Conservation (phyloP, 2,113 vertebrate genomes). For the Tylochromis polylepis region DNA sequence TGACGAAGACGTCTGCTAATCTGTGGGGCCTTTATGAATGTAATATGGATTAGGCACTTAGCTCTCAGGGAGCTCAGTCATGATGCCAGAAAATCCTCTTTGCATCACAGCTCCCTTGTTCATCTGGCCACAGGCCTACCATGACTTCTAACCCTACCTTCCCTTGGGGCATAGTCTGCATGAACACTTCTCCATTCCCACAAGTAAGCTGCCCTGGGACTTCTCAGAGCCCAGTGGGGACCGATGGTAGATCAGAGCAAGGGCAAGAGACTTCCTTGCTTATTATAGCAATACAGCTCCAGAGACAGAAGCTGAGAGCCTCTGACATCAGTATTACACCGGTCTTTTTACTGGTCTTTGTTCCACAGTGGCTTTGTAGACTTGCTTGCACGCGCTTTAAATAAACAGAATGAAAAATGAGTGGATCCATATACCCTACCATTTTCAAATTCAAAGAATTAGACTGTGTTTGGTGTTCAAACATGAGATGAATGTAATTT, state of each 20-base stretch:
- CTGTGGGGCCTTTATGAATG: constrained; percentile 61
- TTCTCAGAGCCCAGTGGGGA: constrained; percentile 30
- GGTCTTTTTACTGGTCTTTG: constrained; percentile 48
- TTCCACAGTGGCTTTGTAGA: constrained; percentile 37
- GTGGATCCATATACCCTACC: background rate
- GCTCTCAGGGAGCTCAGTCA: constrained; percentile 61
- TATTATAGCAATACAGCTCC: constrained; percentile 69
- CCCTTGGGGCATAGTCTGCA: constrained; percentile 48
- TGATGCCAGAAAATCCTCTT: constrained; percentile 69
- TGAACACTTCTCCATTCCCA: constrained; percentile 40
- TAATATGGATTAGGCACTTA: constrained; percentile 75
- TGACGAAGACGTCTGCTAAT: constrained; percentile 66
- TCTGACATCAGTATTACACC: constrained; percentile 60
- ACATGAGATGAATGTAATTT: constrained; percentile 24
- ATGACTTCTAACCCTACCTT: constrained; percentile 62
- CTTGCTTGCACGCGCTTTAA: constrained; percentile 14
- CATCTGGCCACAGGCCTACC: constrained; percentile 66
- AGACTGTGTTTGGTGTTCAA: constrained; percentile 5
- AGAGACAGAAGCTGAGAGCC: constrained; percentile 52
- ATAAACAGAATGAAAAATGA: constrained; percentile 8
- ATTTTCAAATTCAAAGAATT: background rate
- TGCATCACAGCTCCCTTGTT: constrained; percentile 52
- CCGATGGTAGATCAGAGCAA: constrained; percentile 49
- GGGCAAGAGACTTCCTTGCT: constrained; percentile 67
- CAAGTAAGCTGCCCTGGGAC: constrained; percentile 36